Percentiles rank a stretch among this genome's conserved stretches.
phyloP scores from a whole-genome alignment of 2,797 vertebrate species.

The Cephalopachus bancanus region DNA sequence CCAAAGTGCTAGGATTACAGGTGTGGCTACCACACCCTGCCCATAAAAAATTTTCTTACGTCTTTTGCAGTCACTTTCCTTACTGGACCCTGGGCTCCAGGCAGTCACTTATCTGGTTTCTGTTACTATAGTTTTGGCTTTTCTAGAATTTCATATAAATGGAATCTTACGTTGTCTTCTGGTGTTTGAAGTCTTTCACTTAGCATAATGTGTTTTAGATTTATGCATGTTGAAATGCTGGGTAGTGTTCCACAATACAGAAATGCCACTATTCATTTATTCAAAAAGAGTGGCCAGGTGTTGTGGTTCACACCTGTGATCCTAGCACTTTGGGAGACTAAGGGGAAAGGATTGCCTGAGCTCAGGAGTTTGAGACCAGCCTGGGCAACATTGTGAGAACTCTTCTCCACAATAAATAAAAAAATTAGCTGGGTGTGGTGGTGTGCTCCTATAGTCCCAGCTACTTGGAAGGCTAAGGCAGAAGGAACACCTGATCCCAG shows the following conservation, averaged over 20 bases:
- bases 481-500: too few relatives aligned
- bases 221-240: background rate
- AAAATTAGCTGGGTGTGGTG: too few relatives aligned
- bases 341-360: too few relatives aligned
- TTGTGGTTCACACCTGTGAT: too few relatives aligned
- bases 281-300: background rate
- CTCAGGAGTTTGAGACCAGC: too few relatives aligned
- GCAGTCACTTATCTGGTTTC: background rate
- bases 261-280: background rate
- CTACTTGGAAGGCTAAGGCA: too few relatives aligned
- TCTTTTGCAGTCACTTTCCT: background rate
- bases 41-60: background rate
- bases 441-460: too few relatives aligned
- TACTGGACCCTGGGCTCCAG: background rate
- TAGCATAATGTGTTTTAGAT: background rate
- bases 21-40: too few relatives aligned
- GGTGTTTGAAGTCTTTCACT: conserved; percentile 25
- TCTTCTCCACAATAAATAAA: too few relatives aligned
- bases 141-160: background rate
- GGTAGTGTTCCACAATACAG: background rate
- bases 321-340: too few relatives aligned
- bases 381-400: too few relatives aligned
- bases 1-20: too few relatives aligned
- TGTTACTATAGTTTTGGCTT: background rate
- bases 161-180: background rate